Conservation (phyloP, 2,113 vertebrate genomes). For the Calidris pygmaea region DNA sequence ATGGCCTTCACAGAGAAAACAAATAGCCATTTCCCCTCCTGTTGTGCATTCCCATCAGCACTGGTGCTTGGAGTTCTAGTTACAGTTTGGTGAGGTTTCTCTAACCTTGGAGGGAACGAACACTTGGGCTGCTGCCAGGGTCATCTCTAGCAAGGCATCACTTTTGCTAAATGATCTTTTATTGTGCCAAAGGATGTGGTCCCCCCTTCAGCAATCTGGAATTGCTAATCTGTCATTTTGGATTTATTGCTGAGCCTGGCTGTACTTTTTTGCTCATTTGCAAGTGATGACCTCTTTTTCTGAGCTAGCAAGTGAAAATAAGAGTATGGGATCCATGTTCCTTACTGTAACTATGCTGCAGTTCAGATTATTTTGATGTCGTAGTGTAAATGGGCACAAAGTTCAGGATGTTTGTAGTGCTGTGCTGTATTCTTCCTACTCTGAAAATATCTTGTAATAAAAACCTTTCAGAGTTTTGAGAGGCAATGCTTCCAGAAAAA, state of each 20-base stretch:
- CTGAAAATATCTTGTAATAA: neutral
- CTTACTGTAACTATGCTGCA: neutral
- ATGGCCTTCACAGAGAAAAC: conserved; percentile 63
- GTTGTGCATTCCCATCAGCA: conserved; percentile 54
- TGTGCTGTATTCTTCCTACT: neutral
- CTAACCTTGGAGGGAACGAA: conserved; percentile 58
- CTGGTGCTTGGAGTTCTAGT: conserved; percentile 54
- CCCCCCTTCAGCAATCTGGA: neutral
- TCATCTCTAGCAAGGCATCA: conserved; percentile 42
- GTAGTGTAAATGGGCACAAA: neutral
- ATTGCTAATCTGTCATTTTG: conserved; percentile 26
- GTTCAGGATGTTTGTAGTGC: neutral
- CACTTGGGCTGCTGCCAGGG: conserved; percentile 30
- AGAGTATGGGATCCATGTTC: neutral
- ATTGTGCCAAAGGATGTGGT: conserved; percentile 42
- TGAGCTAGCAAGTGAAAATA: neutral
- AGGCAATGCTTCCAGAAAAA: neutral
- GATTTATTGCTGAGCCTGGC: conserved; percentile 5
- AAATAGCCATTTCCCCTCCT: conserved; percentile 70
- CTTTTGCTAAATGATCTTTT: conserved; percentile 49
- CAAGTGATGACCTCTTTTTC: neutral
- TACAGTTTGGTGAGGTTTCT: conserved; percentile 57
- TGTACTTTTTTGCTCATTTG: neutral
- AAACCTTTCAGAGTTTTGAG: neutral
- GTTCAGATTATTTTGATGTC: neutral